Evolutionary conservation across 2,888 invertebrate species (phyloP).

Genomic region (Autographa pulchrina): DNA sequence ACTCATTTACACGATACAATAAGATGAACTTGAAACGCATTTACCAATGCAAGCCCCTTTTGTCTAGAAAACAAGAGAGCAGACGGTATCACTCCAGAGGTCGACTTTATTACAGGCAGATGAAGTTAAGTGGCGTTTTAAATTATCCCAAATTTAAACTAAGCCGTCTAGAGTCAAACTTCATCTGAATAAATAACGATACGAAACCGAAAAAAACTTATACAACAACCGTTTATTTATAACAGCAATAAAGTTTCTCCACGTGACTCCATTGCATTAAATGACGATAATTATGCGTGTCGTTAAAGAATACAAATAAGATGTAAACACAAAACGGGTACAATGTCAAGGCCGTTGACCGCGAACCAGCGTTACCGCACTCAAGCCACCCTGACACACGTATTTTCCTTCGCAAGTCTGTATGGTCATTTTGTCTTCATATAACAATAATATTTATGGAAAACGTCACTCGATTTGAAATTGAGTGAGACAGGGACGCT

Average conservation of each 20-base stretch:
- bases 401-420: conserved; percentile 52
- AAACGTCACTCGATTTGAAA: conserved; percentile 33
- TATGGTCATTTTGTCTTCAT: conserved; percentile 43
- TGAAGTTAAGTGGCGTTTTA: conserved; percentile 41
- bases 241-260: conserved; percentile 61
- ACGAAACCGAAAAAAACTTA: conserved; percentile 48
- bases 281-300: conserved; percentile 68
- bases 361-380: conserved; percentile 60
- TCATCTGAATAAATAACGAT: conserved; percentile 51
- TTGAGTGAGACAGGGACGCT: conserved; percentile 16
- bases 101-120: conserved; percentile 39
- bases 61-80: conserved; percentile 21
- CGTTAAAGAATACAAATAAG: conserved; percentile 72
- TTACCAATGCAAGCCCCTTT: conserved; percentile 1
- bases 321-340: conserved; percentile 75
- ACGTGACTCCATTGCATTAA: conserved; percentile 70
- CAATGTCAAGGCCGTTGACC: conserved; percentile 87
- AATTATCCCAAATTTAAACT: conserved; percentile 46
- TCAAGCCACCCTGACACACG: conserved; percentile 47
- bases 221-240: conserved; percentile 53
- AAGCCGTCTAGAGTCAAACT: conserved; percentile 49
- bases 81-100: conserved; percentile 34
- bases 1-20: not conserved
- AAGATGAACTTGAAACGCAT: not conserved
- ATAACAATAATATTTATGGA: conserved; percentile 44